These are phyloP conservation scores for Dermolepida albohirtum DNA, from an alignment of 2,888 invertebrate genomes.

Conservation along the genomic window DNA sequence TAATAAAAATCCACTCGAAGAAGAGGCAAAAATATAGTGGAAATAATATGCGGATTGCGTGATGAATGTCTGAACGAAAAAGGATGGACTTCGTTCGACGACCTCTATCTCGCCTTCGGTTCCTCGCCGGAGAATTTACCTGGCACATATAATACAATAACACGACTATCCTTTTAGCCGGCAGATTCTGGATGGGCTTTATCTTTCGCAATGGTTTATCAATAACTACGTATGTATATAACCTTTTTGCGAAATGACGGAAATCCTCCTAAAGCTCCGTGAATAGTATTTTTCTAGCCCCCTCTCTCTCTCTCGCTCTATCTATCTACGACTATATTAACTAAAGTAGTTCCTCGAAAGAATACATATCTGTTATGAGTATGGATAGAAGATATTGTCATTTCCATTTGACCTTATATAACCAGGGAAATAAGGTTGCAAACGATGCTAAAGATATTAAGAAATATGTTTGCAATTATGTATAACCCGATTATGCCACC, in stretches of 20 bases:
- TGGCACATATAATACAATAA: constrained; percentile 46
- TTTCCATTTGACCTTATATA: background rate
- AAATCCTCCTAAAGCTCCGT: background rate
- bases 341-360: constrained; percentile 30
- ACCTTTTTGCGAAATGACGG: constrained; percentile 32
- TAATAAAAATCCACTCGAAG: constrained; percentile 29
- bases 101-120: constrained; percentile 10
- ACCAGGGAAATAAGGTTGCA: no score
- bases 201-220: constrained; percentile 44
- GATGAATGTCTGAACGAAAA: constrained; percentile 16
- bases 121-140: constrained; percentile 16
- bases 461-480: no score
- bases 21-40: constrained; percentile 19
- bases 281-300: background rate
- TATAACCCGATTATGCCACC: no score
- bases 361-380: constrained; percentile 13
- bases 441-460: no score
- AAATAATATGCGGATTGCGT: constrained; percentile 37
- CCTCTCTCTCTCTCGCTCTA: background rate
- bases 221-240: constrained; percentile 34
- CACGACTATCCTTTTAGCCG: constrained; percentile 48
- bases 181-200: constrained; percentile 36
- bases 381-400: constrained; percentile 9
- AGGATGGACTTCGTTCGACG: background rate
- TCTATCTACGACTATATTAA: constrained; percentile 11